Percentiles rank a stretch among this genome's conserved stretches.
Evolutionary conservation across 1,140 invertebrate genomes (phyloP).

Genomic region (Ceratina australensis): DNA sequence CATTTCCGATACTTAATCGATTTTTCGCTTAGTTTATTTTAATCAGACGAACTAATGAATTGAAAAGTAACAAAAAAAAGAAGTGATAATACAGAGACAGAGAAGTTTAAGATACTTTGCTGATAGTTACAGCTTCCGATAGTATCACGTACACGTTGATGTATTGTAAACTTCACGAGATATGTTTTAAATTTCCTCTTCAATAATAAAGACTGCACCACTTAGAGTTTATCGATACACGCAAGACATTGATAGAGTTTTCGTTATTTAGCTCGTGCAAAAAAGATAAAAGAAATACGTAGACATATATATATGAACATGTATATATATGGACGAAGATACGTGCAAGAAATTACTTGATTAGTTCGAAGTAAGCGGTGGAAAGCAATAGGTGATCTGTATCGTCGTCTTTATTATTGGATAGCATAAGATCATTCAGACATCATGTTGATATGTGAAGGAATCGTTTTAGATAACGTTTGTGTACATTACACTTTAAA

Average conservation of each 20-base stretch:
- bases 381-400: conserved; percentile 31
- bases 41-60: conserved; percentile 6
- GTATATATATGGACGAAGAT: not conserved
- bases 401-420: conserved; percentile 53
- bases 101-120: conserved; percentile 40
- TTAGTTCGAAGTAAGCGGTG: not conserved
- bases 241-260: not conserved
- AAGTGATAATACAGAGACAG: conserved; percentile 20
- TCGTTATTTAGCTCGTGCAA: conserved; percentile 18
- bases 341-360: conserved; percentile 5
- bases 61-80: conserved; percentile 10
- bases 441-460: conserved; percentile 27
- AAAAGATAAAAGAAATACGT: not conserved
- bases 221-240: conserved; percentile 17
- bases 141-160: conserved; percentile 14
- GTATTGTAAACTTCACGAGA: conserved; percentile 33
- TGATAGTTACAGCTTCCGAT: conserved; percentile 33
- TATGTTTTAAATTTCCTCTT: conserved; percentile 40
- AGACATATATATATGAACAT: not conserved
- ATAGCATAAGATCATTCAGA: conserved; percentile 27
- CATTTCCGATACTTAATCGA: conserved; percentile 59
- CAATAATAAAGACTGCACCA: conserved; percentile 55
- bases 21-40: conserved; percentile 41
- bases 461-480: conserved; percentile 22
- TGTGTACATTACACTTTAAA: conserved; percentile 28